Conservation (phyloP, 2,888 invertebrate genomes). For the Osedax fenrisi region DNA sequence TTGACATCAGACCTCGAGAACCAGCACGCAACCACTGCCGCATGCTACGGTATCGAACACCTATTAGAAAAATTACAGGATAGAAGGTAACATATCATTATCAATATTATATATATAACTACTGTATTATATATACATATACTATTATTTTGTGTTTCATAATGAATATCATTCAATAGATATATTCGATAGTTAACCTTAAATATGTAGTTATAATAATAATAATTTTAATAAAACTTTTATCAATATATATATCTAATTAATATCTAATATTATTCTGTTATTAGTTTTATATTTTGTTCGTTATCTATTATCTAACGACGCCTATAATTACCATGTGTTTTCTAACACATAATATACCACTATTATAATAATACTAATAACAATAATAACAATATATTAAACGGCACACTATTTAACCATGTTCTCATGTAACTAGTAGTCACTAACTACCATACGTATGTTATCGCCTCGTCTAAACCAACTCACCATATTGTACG, state of each 20-base stretch:
- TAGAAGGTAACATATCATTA: constrained; percentile 13
- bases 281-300: no score
- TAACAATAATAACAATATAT: background rate
- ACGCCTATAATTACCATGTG: no score
- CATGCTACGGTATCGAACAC: constrained; percentile 53
- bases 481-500: no score
- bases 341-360: no score
- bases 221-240: background rate
- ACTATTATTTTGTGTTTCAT: no score
- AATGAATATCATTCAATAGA: no score
- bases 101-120: background rate
- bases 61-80: constrained; percentile 55
- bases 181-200: constrained; percentile 26
- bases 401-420: background rate
- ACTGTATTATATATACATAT: no score
- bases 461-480: constrained; percentile 41
- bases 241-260: no score
- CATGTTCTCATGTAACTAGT: background rate
- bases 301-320: no score
- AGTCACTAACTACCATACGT: background rate
- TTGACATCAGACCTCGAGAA: constrained; percentile 60
- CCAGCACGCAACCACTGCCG: constrained; percentile 52
- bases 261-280: no score
- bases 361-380: no score
- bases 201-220: constrained; percentile 12